Conservation (phyloP, 2,113 vertebrate genomes). For the Junco hyemalis region DNA sequence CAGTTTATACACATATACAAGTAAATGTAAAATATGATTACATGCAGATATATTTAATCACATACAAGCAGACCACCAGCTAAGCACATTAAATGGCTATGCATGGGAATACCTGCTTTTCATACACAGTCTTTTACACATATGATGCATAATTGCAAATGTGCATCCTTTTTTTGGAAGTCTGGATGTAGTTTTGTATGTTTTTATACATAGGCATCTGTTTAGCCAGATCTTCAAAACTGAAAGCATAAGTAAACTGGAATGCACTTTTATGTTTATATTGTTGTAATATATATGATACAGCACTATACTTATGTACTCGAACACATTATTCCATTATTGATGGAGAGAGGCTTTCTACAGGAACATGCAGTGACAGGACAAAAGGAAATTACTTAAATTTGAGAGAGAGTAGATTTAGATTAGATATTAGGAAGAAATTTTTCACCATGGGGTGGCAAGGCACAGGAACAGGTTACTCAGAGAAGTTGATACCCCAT, state of each 20-base stretch:
- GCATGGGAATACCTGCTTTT: not conserved
- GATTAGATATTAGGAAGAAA: not conserved
- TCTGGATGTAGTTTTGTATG: not conserved
- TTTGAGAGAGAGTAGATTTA: not conserved
- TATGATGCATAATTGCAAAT: not conserved
- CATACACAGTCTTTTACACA: not conserved
- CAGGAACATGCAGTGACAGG: not conserved
- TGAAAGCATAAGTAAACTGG: not conserved
- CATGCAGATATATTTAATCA: not conserved
- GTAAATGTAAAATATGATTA: not conserved
- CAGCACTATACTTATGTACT: not conserved
- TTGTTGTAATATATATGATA: not conserved
- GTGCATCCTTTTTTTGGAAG: not conserved
- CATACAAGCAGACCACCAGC: not conserved
- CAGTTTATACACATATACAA: not conserved
- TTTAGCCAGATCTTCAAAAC: not conserved
- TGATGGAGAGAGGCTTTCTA: not conserved
- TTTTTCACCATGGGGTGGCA: not conserved
- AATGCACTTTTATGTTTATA: not conserved
- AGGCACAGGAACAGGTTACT: not conserved
- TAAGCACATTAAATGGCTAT: not conserved
- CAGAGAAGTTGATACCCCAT: not conserved
- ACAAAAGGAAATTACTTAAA: not conserved
- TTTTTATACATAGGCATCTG: not conserved
- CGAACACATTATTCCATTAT: not conserved